Evolutionary conservation across 2,797 vertebrate genomes (phyloP).

Genomic region (Chaunax sp.): DNA sequence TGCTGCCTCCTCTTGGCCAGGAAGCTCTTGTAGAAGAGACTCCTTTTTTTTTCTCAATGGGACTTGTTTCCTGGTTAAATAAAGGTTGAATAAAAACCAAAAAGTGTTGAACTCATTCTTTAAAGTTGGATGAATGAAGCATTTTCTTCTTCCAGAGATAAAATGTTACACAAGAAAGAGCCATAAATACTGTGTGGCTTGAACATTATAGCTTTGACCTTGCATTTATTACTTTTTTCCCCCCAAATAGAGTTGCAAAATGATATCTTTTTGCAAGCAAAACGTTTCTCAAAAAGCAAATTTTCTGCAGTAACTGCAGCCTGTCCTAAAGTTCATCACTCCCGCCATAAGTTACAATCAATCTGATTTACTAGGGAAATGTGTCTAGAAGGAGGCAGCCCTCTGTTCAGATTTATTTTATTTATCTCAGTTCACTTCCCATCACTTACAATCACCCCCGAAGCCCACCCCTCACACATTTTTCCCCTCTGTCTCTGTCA

Average conservation of each 20-base stretch:
- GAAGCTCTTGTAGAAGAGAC: no score
- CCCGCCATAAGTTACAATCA: no score
- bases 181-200: not conserved
- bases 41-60: no score
- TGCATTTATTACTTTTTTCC: conserved; percentile 30
- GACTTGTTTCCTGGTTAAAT: no score
- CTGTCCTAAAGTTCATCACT: conserved; percentile 10
- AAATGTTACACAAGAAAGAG: not conserved
- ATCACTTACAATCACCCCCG: not conserved
- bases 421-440: conserved; percentile 31
- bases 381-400: conserved; percentile 10
- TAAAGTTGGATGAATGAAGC: not conserved
- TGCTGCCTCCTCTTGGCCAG: no score
- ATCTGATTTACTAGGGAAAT: conserved; percentile 13
- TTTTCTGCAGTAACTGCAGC: conserved; percentile 18
- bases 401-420: conserved; percentile 18
- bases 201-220: conserved; percentile 36
- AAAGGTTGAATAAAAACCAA: no score
- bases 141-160: conserved; percentile 1
- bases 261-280: conserved; percentile 25
- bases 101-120: not conserved
- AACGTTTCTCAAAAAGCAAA: conserved; percentile 38
- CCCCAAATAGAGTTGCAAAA: not conserved
- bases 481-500: conserved; percentile 9
- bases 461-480: not conserved